A percentile compares a stretch with the other conserved stretches of the same genome.
phyloP scores from a whole-genome alignment of 1,140 invertebrate genomes.

The Caligus rogercresseyi region DNA sequence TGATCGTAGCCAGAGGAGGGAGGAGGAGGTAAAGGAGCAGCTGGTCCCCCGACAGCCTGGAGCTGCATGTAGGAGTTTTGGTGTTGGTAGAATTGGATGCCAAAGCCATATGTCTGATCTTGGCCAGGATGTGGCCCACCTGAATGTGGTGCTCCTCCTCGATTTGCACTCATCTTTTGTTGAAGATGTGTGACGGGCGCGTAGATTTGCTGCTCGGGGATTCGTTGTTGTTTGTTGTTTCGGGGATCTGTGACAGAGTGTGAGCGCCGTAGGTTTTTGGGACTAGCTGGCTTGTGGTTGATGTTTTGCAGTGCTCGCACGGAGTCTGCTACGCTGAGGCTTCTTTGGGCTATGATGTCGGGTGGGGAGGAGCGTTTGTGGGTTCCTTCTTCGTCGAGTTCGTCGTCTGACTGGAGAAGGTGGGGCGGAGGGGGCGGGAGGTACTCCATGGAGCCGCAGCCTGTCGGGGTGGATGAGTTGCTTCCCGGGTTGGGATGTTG shows the following conservation, averaged over 20 bases:
- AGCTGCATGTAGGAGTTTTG: slow-evolving; percentile 2
- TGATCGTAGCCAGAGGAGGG: slow-evolving; percentile 10
- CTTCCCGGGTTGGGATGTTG: not conserved
- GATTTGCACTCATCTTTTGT: slow-evolving; percentile 9
- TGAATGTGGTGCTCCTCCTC: not conserved
- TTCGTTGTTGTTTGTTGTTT: slow-evolving; percentile 7
- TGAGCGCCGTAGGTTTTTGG: slow-evolving; percentile 1
- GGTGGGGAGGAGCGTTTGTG: not conserved
- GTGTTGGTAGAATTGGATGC: slow-evolving; percentile 16
- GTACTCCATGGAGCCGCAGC: slow-evolving; percentile 16
- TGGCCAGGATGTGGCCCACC: not conserved
- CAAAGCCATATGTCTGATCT: slow-evolving; percentile 16
- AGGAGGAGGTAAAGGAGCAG: not conserved
- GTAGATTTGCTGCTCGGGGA: slow-evolving; percentile 11
- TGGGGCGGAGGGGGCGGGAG: slow-evolving; percentile 18
- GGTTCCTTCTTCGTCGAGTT: slow-evolving; percentile 1
- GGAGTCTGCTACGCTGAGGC: slow-evolving; percentile 7
- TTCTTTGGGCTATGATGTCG: not conserved
- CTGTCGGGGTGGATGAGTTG: slow-evolving; percentile 13
- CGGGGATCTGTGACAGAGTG: slow-evolving; percentile 2
- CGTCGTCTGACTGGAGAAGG: slow-evolving; percentile 17
- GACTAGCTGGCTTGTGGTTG: not conserved
- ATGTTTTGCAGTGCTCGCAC: slow-evolving; percentile 8
- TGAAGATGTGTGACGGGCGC: slow-evolving; percentile 17
- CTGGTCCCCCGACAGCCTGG: not conserved